phyloP scores from a whole-genome alignment of 2,113 vertebrate genomes.

The Naja naja region DNA sequence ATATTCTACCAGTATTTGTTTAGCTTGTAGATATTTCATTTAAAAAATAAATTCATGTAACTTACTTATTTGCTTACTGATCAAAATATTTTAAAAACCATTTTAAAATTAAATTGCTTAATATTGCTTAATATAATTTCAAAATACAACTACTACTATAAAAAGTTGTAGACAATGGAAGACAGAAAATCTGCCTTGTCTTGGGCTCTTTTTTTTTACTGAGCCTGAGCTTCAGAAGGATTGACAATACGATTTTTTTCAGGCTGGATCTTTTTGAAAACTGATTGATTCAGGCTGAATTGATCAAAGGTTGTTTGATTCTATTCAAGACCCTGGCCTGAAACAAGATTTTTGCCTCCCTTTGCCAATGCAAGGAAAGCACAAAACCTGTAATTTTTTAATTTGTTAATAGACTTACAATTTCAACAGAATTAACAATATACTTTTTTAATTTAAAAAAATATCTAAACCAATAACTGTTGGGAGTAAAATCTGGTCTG shows the following conservation, averaged over 20 bases:
- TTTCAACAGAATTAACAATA: not conserved
- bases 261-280: not conserved
- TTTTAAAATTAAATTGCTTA: not conserved
- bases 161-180: not conserved
- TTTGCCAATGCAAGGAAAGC: not conserved
- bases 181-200: not conserved
- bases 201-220: not conserved
- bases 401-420: not conserved
- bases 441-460: not conserved
- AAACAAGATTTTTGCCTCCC: not conserved
- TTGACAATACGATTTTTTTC: not conserved
- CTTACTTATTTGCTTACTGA: not conserved
- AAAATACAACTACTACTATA: not conserved
- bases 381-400: not conserved
- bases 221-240: not conserved
- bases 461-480: not conserved
- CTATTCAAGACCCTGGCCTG: not conserved
- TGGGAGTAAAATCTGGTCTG: too few relatives aligned
- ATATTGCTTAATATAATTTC: not conserved
- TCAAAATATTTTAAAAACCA: not conserved
- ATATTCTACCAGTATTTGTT: too few relatives aligned
- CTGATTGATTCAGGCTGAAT: not conserved
- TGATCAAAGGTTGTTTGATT: not conserved
- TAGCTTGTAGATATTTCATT: not conserved
- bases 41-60: not conserved